These are phyloP conservation scores for Rhinichthys klamathensis DNA, from an alignment of 2,113 vertebrate genomes.

Conservation along the genomic window DNA sequence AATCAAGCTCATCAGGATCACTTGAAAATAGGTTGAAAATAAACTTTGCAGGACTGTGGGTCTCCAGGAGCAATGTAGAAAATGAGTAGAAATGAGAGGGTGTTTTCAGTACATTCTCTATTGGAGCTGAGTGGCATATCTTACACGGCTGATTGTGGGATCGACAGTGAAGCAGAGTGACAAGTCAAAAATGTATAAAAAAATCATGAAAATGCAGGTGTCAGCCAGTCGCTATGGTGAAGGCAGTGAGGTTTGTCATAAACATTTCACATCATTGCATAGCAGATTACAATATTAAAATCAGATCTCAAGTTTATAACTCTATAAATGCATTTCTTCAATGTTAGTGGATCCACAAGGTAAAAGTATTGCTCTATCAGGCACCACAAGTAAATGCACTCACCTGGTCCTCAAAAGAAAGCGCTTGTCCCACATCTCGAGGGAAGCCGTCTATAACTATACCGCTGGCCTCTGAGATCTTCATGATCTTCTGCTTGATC, in stretches of 20 bases:
- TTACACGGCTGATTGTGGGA: neutral
- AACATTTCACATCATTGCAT: neutral
- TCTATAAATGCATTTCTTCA: neutral
- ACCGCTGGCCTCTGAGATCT: slow-evolving; percentile 92
- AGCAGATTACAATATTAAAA: neutral
- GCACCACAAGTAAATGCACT: slow-evolving; percentile 59
- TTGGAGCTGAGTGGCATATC: neutral
- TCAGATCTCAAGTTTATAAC: neutral
- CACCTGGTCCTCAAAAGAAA: slow-evolving; percentile 99
- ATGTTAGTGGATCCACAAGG: neutral
- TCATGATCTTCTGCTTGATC: slow-evolving; percentile 98
- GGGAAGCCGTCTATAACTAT: slow-evolving; percentile 98
- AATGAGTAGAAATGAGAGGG: neutral
- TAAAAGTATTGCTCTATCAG: neutral
- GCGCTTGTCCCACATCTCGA: slow-evolving; percentile 92
- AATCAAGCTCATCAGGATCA: no score
- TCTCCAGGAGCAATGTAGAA: no score
- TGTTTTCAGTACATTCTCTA: neutral
- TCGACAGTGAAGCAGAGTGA: neutral
- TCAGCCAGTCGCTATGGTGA: neutral
- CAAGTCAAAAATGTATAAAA: neutral
- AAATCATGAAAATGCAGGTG: neutral
- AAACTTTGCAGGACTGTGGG: no score
- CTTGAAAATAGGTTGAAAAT: no score
- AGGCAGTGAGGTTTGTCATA: neutral